Evolutionary conservation across 2,888 invertebrate species (phyloP), one percentile per base, ranked within the genome.

Genomic region (Scrobipalpa costella): DNA sequence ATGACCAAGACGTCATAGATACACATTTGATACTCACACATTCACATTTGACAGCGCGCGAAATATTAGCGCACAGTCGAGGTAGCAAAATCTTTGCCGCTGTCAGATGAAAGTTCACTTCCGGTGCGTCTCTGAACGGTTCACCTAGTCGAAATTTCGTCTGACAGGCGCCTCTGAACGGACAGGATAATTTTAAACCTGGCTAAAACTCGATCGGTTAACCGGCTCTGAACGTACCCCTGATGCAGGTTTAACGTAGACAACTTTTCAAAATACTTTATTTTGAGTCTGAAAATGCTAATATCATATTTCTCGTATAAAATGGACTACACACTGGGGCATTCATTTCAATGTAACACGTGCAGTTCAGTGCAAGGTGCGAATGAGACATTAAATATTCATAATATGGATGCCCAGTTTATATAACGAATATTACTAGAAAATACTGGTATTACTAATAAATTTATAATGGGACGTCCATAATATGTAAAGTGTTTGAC

Each of bases 271-370:
- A 40, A 40, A 40, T 40, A 40, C 40, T 13, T 40, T 44, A 7
- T 55, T 15, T 27, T 27, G 34, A 34, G 34, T 55, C 15, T n/a
- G 55, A 34, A 55, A 55, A 55, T 55, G 34, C 34, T 34, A 27
- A n/a, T 8, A 34, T 6, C 13, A 34, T 55, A 7, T 27, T 7
- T n/a, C 6, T 34, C 34, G 55, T 11, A 15, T 58, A 58, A 38
- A 40, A 58, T 38, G 58, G 40, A 17, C 19, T 38, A 19, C 9
- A 9, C 15, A 19, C 21, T 38, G n/a, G 36, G 36, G 36, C 19
- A 19, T 40, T 58, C 1, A 36, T 57, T 15, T 55, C 55, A 55
- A 8, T 55, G 15, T 55, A 55, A 55, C 55, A 55, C 55, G 55
- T 58, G 38, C 57, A 38, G 38, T 8, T 11, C 38, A 57, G 57